Conservation (phyloP, 2,888 invertebrate species). For the Callinectes sapidus region DNA sequence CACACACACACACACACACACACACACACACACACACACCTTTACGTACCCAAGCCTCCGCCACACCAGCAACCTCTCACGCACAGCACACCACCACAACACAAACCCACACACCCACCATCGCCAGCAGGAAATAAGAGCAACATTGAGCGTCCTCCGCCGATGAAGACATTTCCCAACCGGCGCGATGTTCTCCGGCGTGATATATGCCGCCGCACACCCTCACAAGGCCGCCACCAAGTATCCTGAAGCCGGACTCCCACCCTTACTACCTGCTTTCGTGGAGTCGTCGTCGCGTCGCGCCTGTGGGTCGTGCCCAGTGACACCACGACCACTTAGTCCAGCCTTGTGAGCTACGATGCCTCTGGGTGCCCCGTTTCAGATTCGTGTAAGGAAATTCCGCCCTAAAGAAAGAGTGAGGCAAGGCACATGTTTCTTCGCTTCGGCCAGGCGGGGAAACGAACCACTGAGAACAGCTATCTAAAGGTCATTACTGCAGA, state of each 20-base stretch:
- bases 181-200: constrained; percentile 27
- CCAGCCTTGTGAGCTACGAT: constrained; percentile 46
- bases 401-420: not conserved
- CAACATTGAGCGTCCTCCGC: not conserved
- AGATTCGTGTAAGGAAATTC: not conserved
- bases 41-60: not conserved
- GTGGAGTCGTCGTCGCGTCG: not conserved
- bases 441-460: not conserved
- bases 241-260: not conserved
- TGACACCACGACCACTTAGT: constrained; percentile 52
- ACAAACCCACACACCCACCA: not conserved
- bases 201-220: not conserved
- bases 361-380: constrained; percentile 34
- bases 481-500: constrained; percentile 53
- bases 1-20: constrained; percentile 1
- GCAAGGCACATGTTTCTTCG: constrained; percentile 14
- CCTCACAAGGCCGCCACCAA: not conserved
- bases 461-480: constrained; percentile 30
- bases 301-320: constrained; percentile 38
- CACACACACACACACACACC: not conserved
- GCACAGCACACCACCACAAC: not conserved
- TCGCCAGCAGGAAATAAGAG: constrained; percentile 16
- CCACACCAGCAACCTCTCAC: not conserved
- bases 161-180: constrained; percentile 52
- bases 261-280: not conserved